Evolutionary conservation across 2,113 vertebrate genomes (phyloP).

Genomic region (Atlantisia rogersi): DNA sequence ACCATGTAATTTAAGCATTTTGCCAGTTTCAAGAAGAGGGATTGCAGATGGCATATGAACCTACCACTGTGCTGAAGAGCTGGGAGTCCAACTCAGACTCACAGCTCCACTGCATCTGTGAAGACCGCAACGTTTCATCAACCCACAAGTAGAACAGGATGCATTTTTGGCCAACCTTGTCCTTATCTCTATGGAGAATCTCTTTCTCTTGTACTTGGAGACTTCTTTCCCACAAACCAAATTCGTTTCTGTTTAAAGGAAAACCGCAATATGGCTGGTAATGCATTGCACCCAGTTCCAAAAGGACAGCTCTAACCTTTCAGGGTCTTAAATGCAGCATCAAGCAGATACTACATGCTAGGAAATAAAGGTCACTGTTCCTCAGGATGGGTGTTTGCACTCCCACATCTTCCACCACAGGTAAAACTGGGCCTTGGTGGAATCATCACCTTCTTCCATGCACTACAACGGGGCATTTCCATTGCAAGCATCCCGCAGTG

Average conservation of each 20-base stretch:
- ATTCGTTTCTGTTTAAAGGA: neutral
- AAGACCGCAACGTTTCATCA: neutral
- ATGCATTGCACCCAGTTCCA: fast-evolving
- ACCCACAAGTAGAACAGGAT: neutral
- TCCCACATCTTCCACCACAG: neutral
- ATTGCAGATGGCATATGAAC: neutral
- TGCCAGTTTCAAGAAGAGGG: neutral
- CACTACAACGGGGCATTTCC: neutral
- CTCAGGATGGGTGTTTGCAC: neutral
- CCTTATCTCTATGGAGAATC: neutral
- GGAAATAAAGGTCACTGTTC: neutral
- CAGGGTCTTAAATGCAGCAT: neutral
- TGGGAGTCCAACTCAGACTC: neutral
- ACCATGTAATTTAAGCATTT: neutral
- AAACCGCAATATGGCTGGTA: neutral
- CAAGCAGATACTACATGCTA: fast-evolving
- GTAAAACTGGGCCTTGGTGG: neutral
- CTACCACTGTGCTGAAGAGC: fast-evolving
- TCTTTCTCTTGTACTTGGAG: neutral
- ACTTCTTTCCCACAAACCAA: neutral
- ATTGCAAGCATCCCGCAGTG: fast-evolving
- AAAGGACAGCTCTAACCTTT: neutral
- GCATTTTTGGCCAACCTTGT: neutral
- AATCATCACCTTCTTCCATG: neutral
- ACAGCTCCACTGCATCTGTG: neutral